Base-by-base conservation (phyloP, 2,113 vertebrate species). In the Dasyornis broadbenti region DNA sequence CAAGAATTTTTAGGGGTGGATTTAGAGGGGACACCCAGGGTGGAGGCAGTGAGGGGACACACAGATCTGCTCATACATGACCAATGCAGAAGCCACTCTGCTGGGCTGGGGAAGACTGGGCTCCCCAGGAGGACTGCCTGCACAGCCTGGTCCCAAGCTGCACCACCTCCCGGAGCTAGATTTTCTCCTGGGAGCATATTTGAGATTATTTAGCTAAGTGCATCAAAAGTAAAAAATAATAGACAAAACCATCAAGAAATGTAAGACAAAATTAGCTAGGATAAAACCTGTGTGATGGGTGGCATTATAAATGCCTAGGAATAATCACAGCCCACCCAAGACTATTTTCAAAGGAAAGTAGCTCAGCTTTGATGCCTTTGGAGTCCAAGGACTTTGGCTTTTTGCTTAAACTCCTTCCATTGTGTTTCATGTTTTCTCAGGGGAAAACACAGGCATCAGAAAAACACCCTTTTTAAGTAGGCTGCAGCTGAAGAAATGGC, bases 331-430 rank as follows among this genome's bases (percentile, higher is more conserved):
- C 54, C 82, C 45, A 47, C 77, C 69, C 92, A 92, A 93, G 75
- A 90, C 50, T 77, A 28, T 92, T 95, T 94, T 96, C 95, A 95
- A 97, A 95, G 89, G 56, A 89, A 95, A 93, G 63, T 22, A 82
- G 69, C 59, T 85, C 91, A 85, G 92, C 95, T 95, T 93, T 97
- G 94, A 95, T 94, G 83, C 80, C 68, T 97, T 93, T 83, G 52
- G 72, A 92, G 72, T 86, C 80, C 80, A 96, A 93, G 64, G 91
- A 83, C 47, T 93, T 90, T 11, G 27, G 31, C 24, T 89, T 66
- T 94, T 78, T 89, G 27, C 68, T 92, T 78, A 86, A 93, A 92
- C 86, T 93, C 42, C 42, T 92, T 90, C 76, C 44, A 68, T 49
- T 94, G 68, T 90, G 64, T 95, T 97, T 96, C 77, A 81, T 91